These are phyloP conservation scores for Cryptomyrus ogoouensis DNA, from an alignment of 2,113 vertebrate genomes.

Conservation along the genomic window DNA sequence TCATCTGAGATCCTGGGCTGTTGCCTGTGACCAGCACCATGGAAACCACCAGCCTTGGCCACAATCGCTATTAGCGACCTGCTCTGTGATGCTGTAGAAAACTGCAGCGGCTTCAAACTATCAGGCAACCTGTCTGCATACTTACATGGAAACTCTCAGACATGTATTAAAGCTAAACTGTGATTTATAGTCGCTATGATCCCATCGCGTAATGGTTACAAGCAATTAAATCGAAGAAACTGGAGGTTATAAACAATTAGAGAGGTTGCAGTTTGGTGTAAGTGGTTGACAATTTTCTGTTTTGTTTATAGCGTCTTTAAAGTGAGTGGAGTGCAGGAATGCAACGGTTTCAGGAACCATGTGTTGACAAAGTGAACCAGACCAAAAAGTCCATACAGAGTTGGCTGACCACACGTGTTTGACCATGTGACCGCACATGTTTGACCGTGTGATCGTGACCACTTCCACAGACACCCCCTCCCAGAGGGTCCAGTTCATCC, in stretches of 20 bases:
- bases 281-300: neutral
- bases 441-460: neutral
- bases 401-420: neutral
- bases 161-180: neutral
- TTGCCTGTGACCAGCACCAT: neutral
- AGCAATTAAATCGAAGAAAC: neutral
- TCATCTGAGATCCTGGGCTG: neutral
- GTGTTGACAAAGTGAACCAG: neutral
- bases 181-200: neutral
- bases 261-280: neutral
- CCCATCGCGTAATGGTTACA: neutral
- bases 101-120: neutral
- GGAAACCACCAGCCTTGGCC: neutral
- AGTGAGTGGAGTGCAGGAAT: neutral
- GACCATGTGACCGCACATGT: neutral
- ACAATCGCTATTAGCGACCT: neutral
- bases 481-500: slow-evolving; percentile 88
- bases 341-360: neutral
- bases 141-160: neutral
- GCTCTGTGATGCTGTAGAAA: neutral
- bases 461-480: slow-evolving; percentile 77
- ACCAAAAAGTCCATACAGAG: neutral
- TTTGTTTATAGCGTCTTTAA: neutral
- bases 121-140: neutral
- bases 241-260: neutral